Evolutionary conservation across 2,797 vertebrate genomes (phyloP), one percentile per base, ranked within the genome.

Genomic region (Gadopsis marmoratus): DNA sequence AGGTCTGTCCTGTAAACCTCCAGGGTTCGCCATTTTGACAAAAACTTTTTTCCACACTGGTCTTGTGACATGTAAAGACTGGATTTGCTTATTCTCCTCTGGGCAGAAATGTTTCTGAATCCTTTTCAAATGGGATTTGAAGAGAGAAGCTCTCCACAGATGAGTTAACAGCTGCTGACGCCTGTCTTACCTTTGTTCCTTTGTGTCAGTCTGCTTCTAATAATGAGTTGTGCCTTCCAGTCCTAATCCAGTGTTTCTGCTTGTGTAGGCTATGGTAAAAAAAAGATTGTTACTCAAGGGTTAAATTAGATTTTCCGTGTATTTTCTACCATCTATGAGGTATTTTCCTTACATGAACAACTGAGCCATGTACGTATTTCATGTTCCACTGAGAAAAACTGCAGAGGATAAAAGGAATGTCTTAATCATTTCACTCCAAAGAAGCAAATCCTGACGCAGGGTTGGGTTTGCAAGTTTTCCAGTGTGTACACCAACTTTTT

Each of bases 401-500:
- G 43, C 85, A 71, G 74, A 47, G 71, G 80, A 81, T 79, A 66
- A 68, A 86, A 79, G 84, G 89, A 93, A 91, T 77, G 76, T 89
- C 84, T 92, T 90, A 82, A 83, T 92, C 86, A 92, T 88, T 93
- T 93, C 79, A 86, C 90, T 91, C 65, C 84, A 87, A 78, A 87
- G 89, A 93, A 88, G 89, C 83, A 86, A 83, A 88, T 87, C 86
- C 80, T 77, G 60, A 81, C 29, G 33, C 86, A 70, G 89, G 90
- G 83, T 29, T 82, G 87, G 88, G 90, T 89, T 87, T 90, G 82
- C 74, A 86, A 82, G 77, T 91, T 93, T 93, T 94, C 94, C 94
- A 91, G 62, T 54, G 31, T 51, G 86, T 91, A 87, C 88, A 90
- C 84, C 77, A 90, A 73, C 78, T 91, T 93, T 94, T 94, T 94